Evolutionary conservation across 1,140 invertebrate genomes (phyloP), one percentile per base, ranked within the genome.

Genomic region (Plodia interpunctella): DNA sequence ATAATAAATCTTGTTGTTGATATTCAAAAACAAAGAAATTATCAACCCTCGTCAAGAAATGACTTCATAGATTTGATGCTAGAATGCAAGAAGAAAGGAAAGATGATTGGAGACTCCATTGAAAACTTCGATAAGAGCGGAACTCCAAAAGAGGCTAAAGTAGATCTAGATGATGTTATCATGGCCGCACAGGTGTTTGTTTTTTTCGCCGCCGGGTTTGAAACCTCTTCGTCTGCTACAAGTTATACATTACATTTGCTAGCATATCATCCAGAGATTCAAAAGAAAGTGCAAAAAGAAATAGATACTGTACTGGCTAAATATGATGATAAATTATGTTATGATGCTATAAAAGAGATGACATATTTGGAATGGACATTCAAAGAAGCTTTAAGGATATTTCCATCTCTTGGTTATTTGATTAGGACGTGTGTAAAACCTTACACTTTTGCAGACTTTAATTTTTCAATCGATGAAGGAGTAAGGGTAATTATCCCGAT

Each of bases 241-340:
- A 53, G 51, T 25, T 53, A 83, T 56, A 76, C 84, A 0, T 66
- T 87, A 28, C 90, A 78, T 56, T 82, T 88, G 57, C 74, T 94
- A 28, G 91, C 92, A 1, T 77, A 79, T 5, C 80, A 93, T 71
- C 84, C 78, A n/a, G 83, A 90, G 5, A 70, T 91, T 28, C 93
- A 94, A 63, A 20, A 62, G 2, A 87, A 67, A 57, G 15, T 87
- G 4, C 65, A 80, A 56, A 57, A 83, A 2, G 88, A 89, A 72
- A 68, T 94, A 2, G 64, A 78, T 1, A 65, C 78, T 18, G 91
- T 93, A 72, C 83, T 93, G 8, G 63, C 61, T 35, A 65, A 66
- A 49, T 66, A 83, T 35, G 62, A 73, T 20, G 84, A 82, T 6
- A 59, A 83, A 49, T 11, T 90, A n/a, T 78, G 72, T 0, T 65